Evolutionary conservation across 2,888 invertebrate species (phyloP).

Genomic region (Helleia helle): DNA sequence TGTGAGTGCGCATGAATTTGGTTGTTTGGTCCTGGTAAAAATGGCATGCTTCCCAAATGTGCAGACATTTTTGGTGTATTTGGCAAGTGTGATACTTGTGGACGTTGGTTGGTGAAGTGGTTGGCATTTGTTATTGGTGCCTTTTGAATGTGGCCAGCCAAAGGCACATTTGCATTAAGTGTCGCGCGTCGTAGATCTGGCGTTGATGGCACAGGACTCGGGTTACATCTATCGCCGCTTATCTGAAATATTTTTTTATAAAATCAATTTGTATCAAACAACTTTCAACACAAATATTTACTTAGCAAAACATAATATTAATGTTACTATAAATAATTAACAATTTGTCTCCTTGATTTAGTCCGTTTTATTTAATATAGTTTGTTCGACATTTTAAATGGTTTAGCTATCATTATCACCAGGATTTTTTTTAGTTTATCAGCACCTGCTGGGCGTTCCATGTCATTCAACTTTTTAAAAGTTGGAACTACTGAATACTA

Average conservation of each 20-base stretch:
- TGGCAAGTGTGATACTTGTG: conserved; percentile 19
- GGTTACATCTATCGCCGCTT: conserved; percentile 45
- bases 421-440: too few relatives aligned
- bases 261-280: too few relatives aligned
- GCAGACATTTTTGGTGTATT: conserved; percentile 20
- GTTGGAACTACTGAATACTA: too few relatives aligned
- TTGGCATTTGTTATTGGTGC: conserved; percentile 28
- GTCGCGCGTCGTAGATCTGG: conserved; percentile 44
- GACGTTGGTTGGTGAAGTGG: conserved; percentile 30
- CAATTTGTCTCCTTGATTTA: too few relatives aligned
- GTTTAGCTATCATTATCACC: too few relatives aligned
- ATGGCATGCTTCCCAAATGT: conserved; percentile 56
- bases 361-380: too few relatives aligned
- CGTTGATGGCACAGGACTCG: conserved; percentile 47
- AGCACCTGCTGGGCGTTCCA: too few relatives aligned
- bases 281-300: too few relatives aligned
- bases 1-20: conserved; percentile 28
- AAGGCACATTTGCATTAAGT: conserved; percentile 23
- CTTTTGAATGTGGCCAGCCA: conserved; percentile 18
- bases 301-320: too few relatives aligned
- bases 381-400: too few relatives aligned
- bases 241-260: conserved; percentile 27
- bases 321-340: too few relatives aligned
- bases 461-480: too few relatives aligned
- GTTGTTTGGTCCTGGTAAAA: conserved; percentile 39